These are phyloP conservation scores for Ridgeia piscesae DNA, from an alignment of 1,140 invertebrate species.

Conservation along the genomic window DNA sequence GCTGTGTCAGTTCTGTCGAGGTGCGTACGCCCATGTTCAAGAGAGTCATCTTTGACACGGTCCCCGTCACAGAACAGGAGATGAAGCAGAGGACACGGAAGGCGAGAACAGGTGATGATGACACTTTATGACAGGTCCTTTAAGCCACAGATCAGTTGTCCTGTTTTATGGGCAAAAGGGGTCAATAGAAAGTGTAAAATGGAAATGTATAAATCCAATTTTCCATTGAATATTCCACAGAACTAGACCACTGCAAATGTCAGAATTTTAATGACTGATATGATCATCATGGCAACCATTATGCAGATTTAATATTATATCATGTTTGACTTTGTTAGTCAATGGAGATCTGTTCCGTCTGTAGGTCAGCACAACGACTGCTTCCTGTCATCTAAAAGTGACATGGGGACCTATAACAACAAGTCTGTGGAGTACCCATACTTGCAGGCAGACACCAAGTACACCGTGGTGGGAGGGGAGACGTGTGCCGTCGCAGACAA, in stretches of 20 bases:
- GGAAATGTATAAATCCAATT: background rate
- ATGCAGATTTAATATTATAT: no score
- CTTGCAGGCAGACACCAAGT: conserved; percentile 29
- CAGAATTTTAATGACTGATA: no score
- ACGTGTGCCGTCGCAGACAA: conserved; percentile 30
- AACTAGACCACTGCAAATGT: no score
- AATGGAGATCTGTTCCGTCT: background rate
- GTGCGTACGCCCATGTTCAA: background rate
- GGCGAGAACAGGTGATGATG: background rate
- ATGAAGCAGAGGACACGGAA: background rate
- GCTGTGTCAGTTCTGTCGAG: background rate
- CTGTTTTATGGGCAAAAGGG: no score
- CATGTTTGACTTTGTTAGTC: no score
- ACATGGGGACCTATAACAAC: conserved; percentile 34
- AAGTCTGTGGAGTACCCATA: conserved; percentile 7
- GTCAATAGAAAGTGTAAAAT: no score
- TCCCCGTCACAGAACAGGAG: background rate
- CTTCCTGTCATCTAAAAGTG: conserved; percentile 32
- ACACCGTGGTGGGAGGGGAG: conserved; percentile 33
- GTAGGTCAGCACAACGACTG: conserved; percentile 37
- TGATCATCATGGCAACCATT: no score
- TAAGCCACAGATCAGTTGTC: no score
- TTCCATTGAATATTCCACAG: background rate
- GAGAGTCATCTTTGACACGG: background rate
- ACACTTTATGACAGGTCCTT: background rate